phyloP scores from a whole-genome alignment of 2,888 invertebrate genomes.

The Archaeoteleia sp. region DNA sequence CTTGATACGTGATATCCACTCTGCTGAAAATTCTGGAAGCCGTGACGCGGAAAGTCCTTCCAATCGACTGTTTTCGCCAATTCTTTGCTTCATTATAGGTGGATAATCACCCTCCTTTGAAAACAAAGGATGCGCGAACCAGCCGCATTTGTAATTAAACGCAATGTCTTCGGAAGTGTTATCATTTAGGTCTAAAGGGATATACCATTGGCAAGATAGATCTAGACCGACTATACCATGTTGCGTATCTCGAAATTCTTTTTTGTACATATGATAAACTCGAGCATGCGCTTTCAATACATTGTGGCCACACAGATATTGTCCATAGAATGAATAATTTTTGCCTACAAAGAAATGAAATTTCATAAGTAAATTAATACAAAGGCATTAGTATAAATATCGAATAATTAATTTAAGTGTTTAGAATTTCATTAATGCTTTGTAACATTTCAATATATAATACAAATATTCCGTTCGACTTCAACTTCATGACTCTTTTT shows the following conservation, averaged over 20 bases:
- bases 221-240: constrained; percentile 75
- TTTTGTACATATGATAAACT: constrained; percentile 79
- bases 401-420: no score
- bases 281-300: constrained; percentile 83
- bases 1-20: constrained; percentile 79
- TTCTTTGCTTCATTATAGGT: constrained; percentile 72
- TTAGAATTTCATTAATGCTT: no score
- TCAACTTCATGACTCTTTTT: no score
- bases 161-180: constrained; percentile 26
- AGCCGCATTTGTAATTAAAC: constrained; percentile 74
- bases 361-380: no score
- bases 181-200: constrained; percentile 44
- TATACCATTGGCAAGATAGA: constrained; percentile 9
- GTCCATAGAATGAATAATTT: constrained; percentile 77
- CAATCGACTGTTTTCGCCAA: constrained; percentile 71
- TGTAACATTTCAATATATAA: no score
- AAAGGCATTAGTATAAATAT: no score
- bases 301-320: constrained; percentile 83
- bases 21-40: constrained; percentile 74
- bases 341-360: no score
- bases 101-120: constrained; percentile 76
- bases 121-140: constrained; percentile 76
- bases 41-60: constrained; percentile 74
- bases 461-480: no score
- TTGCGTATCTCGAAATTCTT: constrained; percentile 77